Evolutionary conservation across 2,113 vertebrate genomes (phyloP).

Genomic region (Rhinolophus ferrumequinum): DNA sequence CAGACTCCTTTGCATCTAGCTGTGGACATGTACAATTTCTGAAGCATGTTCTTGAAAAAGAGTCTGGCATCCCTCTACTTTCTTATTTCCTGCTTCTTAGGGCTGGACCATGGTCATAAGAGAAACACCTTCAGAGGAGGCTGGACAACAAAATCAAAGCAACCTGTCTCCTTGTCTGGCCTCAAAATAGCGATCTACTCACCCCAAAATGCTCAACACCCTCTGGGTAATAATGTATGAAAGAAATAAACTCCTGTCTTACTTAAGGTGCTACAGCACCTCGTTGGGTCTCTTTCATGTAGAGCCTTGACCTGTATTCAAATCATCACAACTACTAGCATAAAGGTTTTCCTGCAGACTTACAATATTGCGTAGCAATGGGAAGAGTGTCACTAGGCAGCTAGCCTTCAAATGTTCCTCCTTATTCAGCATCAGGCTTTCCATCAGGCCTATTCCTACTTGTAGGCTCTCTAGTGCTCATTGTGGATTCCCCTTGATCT

Average conservation of each 20-base stretch:
- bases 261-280: not conserved
- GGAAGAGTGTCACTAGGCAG: not conserved
- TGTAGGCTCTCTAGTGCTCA: not conserved
- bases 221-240: not conserved
- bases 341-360: not conserved
- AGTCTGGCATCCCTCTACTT: not conserved
- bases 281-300: not conserved
- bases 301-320: not conserved
- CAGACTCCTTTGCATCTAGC: not conserved
- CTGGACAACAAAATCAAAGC: not conserved
- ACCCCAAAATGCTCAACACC: not conserved
- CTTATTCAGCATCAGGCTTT: not conserved
- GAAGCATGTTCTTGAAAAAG: not conserved
- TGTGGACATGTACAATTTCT: not conserved
- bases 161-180: not conserved
- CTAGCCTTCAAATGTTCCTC: not conserved
- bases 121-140: not conserved
- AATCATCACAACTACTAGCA: not conserved
- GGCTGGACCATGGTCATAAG: not conserved
- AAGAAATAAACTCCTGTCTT: not conserved
- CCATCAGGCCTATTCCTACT: not conserved
- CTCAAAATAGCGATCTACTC: not conserved
- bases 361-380: not conserved
- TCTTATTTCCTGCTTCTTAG: not conserved
- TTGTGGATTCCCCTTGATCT: not conserved